Conservation (phyloP, 2,113 vertebrate genomes). For the Laticauda colubrina region DNA sequence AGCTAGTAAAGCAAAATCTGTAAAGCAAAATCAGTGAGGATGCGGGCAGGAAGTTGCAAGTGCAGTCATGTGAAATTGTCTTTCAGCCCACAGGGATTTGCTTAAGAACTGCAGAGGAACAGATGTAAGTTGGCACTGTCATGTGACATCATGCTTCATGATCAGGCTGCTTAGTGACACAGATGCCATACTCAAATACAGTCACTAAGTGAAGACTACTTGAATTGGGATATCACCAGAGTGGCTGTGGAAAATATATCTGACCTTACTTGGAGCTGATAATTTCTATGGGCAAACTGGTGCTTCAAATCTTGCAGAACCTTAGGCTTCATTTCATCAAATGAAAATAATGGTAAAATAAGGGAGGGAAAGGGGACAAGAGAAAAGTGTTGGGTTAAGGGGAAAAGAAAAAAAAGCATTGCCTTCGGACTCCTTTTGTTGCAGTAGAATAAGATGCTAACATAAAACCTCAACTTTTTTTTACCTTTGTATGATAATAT, state of each 20-base stretch:
- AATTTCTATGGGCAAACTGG: neutral
- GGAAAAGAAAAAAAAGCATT: too few species aligned
- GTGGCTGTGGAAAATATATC: neutral
- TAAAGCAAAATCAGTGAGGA: neutral
- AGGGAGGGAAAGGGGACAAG: too few species aligned
- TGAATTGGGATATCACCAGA: neutral
- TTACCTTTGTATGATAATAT: too few species aligned
- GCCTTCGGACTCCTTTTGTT: too few species aligned
- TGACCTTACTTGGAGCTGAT: neutral
- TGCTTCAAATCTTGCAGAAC: neutral
- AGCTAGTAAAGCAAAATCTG: neutral
- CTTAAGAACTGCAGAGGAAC: neutral
- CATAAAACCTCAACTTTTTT: too few species aligned
- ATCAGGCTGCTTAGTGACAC: neutral
- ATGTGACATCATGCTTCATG: neutral
- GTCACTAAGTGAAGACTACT: neutral
- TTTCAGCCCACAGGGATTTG: neutral
- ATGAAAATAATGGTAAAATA: too few species aligned
- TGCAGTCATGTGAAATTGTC: neutral
- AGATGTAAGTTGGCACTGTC: neutral
- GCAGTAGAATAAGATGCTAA: too few species aligned
- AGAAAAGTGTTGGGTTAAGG: too few species aligned
- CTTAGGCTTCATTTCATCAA: too few species aligned
- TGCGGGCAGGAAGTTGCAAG: neutral
- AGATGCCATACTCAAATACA: neutral